phyloP scores from a whole-genome alignment of 2,888 invertebrate species.

The Noctua pronuba region DNA sequence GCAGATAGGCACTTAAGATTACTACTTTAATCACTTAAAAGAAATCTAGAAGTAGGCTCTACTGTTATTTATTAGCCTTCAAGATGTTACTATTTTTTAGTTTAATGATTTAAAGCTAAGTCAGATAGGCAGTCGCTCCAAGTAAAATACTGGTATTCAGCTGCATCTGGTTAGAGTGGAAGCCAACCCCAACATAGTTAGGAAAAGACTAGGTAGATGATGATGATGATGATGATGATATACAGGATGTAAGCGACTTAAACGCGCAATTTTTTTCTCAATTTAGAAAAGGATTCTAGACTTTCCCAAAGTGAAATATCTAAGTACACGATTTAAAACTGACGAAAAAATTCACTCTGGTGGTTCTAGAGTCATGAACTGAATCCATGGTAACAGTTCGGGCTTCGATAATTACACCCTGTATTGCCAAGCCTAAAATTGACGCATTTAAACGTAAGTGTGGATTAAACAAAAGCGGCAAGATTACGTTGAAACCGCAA shows the following conservation, averaged over 20 bases:
- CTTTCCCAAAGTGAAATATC: not conserved
- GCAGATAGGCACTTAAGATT: slow-evolving; percentile 61
- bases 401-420: not conserved
- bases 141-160: no score
- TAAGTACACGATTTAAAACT: not conserved
- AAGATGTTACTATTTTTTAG: slow-evolving; percentile 6
- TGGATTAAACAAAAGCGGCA: slow-evolving; percentile 58
- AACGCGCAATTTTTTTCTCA: not conserved
- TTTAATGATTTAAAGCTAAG: slow-evolving; percentile 23
- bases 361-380: not conserved
- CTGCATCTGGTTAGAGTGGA: no score
- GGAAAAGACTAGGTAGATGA: no score
- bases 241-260: not conserved
- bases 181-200: no score
- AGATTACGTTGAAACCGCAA: slow-evolving; percentile 58
- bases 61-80: slow-evolving; percentile 34
- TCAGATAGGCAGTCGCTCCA: no score
- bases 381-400: not conserved
- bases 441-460: slow-evolving; percentile 37
- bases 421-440: slow-evolving; percentile 14
- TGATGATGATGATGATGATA: no score
- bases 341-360: not conserved
- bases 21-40: slow-evolving; percentile 52
- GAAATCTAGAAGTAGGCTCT: slow-evolving; percentile 45
- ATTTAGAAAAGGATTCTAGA: not conserved